These are phyloP conservation scores for Pantelozetes paolii DNA, from an alignment of 2,888 invertebrate species.

Conservation along the genomic window DNA sequence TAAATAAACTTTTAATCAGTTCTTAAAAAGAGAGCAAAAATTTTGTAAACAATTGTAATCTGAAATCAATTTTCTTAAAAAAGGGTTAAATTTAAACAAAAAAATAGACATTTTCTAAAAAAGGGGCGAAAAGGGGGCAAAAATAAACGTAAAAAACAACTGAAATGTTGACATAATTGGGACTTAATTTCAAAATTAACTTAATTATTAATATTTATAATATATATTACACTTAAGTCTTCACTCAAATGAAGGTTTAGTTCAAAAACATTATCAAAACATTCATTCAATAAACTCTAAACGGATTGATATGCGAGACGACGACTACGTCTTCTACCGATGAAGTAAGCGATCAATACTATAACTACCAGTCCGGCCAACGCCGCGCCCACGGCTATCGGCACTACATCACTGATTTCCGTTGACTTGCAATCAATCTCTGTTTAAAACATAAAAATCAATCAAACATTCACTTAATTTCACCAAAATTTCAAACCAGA, in stretches of 20 bases:
- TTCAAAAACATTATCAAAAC: constrained; percentile 3
- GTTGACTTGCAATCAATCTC: constrained; percentile 13
- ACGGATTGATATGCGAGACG: constrained; percentile 78
- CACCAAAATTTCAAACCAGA: constrained; percentile 2
- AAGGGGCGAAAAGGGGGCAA: background rate
- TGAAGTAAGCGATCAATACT: constrained; percentile 85
- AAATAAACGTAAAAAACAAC: too few relatives aligned
- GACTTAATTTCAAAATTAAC: background rate
- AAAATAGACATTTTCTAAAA: too few relatives aligned
- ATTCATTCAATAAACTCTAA: constrained; percentile 57
- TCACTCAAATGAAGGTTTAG: constrained; percentile 9
- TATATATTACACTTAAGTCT: constrained; percentile 2
- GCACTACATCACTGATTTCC: constrained; percentile 73
- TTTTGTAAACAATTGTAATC: background rate
- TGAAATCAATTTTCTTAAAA: background rate
- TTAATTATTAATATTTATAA: background rate
- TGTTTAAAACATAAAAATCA: background rate
- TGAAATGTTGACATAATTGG: background rate
- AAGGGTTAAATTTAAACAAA: background rate
- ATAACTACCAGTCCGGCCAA: constrained; percentile 82
- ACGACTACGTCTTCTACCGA: constrained; percentile 78
- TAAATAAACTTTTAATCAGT: background rate
- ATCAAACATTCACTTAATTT: background rate
- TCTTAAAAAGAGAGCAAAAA: background rate
- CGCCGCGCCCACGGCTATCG: constrained; percentile 92